A percentile compares a stretch with the other conserved stretches of the same genome.
phyloP scores from a whole-genome alignment of 1,140 invertebrate genomes.

The Pissodes strobi region DNA sequence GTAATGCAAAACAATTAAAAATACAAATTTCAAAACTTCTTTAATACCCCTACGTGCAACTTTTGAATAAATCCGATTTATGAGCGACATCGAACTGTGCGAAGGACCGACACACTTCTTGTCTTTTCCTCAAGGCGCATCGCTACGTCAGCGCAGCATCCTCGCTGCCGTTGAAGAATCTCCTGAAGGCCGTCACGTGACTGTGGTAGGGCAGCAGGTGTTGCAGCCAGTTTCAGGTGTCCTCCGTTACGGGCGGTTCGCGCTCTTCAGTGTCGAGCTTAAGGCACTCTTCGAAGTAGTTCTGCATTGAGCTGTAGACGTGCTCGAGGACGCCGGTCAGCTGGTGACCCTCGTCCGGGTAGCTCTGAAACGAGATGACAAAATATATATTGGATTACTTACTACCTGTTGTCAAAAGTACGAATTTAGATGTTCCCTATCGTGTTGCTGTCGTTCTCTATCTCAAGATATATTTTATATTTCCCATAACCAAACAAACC shows the following conservation, averaged over 20 bases:
- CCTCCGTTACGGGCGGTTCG: constrained; percentile 49
- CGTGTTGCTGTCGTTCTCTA: too few relatives aligned
- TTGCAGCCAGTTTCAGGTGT: constrained; percentile 36
- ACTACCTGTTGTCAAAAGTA: too few relatives aligned
- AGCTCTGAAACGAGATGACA: constrained; percentile 66
- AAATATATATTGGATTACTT: background rate
- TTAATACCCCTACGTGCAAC: too few relatives aligned
- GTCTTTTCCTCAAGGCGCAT: too few relatives aligned
- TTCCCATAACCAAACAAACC: too few relatives aligned
- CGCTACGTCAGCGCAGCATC: background rate
- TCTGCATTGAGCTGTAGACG: constrained; percentile 84
- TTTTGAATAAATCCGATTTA: too few relatives aligned
- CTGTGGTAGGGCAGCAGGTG: constrained; percentile 35
- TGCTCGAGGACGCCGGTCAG: constrained; percentile 78
- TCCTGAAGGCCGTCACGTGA: constrained; percentile 41
- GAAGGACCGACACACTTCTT: too few relatives aligned
- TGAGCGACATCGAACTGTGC: too few relatives aligned
- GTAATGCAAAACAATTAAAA: too few relatives aligned
- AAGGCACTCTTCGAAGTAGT: constrained; percentile 82
- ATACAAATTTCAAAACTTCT: too few relatives aligned
- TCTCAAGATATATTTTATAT: too few relatives aligned
- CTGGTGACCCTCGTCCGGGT: constrained; percentile 81
- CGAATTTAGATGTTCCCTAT: too few relatives aligned
- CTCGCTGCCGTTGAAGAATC: constrained; percentile 25
- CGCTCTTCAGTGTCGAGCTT: constrained; percentile 74